These are phyloP conservation scores for Lagopus leucura DNA, from an alignment of 2,113 vertebrate genomes.

Conservation along the genomic window DNA sequence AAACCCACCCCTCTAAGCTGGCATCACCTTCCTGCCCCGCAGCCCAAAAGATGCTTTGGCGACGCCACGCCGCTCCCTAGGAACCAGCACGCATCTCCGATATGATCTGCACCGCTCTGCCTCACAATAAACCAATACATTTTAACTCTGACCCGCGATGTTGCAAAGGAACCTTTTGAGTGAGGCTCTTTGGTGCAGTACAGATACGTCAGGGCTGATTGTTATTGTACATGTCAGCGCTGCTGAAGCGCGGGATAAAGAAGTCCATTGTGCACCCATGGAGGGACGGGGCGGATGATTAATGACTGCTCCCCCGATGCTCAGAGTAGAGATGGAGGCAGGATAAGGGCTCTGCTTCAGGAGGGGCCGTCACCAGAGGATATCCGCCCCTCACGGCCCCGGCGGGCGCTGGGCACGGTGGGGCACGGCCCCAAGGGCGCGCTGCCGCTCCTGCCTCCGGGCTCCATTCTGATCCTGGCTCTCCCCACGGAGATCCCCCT, in stretches of 20 bases:
- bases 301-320: conserved; percentile 73
- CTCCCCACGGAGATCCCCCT: background rate
- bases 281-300: conserved; percentile 73
- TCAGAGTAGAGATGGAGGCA: conserved; percentile 74
- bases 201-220: conserved; percentile 69
- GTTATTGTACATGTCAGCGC: conserved; percentile 75
- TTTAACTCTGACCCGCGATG: conserved; percentile 31
- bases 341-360: conserved; percentile 56
- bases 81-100: conserved; percentile 2
- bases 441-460: background rate
- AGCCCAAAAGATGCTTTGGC: background rate
- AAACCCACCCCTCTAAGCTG: background rate
- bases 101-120: conserved; percentile 21
- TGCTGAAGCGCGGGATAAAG: conserved; percentile 72
- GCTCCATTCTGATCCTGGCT: background rate
- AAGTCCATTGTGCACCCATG: conserved; percentile 72
- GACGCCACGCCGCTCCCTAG: conserved; percentile 30
- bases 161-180: conserved; percentile 60
- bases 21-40: background rate
- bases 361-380: conserved; percentile 43
- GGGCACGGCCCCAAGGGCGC: background rate
- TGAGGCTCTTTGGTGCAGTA: conserved; percentile 50
- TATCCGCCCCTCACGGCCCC: background rate
- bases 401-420: background rate
- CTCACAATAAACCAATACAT: conserved; percentile 55